These are phyloP conservation scores for Rhinella marina DNA, from an alignment of 2,797 vertebrate species.

Conservation along the genomic window DNA sequence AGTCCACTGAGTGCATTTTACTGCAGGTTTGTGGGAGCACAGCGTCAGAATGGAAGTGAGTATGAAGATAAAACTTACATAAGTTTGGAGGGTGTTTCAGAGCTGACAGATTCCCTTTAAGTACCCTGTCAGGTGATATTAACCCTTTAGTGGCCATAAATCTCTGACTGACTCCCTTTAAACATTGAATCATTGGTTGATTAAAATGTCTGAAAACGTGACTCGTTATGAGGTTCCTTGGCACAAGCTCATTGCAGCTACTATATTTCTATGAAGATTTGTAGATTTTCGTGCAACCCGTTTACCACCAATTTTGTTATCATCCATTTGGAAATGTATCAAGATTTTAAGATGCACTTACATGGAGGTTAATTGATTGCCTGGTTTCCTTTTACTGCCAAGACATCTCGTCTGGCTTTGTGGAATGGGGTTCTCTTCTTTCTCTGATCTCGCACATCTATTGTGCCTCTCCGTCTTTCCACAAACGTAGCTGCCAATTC, in stretches of 20 bases:
- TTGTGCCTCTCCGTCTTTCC: not conserved
- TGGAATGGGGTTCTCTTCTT: not conserved
- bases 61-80: too few relatives aligned
- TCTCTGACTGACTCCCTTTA: too few relatives aligned
- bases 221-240: not conserved
- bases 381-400: too few relatives aligned
- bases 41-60: too few relatives aligned
- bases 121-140: too few relatives aligned
- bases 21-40: too few relatives aligned
- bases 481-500: not conserved
- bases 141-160: too few relatives aligned
- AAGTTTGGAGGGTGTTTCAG: too few relatives aligned
- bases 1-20: too few relatives aligned
- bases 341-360: not conserved
- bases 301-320: not conserved
- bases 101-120: too few relatives aligned
- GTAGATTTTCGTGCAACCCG: not conserved
- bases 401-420: too few relatives aligned
- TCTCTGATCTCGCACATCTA: not conserved
- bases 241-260: not conserved
- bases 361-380: not conserved
- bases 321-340: not conserved
- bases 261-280: not conserved
- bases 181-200: too few relatives aligned
- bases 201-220: not conserved